phyloP scores from a whole-genome alignment of 2,113 vertebrate genomes.

The Daubentonia madagascariensis region DNA sequence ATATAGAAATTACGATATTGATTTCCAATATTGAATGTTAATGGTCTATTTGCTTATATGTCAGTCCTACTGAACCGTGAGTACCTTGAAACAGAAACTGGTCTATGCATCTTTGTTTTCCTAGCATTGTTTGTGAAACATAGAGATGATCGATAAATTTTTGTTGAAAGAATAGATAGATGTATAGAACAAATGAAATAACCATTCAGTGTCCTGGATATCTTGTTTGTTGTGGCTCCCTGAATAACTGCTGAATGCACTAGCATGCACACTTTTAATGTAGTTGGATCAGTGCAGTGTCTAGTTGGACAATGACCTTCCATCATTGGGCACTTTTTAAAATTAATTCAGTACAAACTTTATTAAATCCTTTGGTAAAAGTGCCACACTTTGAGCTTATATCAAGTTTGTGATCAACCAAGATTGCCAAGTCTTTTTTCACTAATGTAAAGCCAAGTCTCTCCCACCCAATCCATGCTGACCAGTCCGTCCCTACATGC shows the following conservation, averaged over 20 bases:
- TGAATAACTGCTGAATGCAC: not conserved
- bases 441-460: not conserved
- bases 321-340: not conserved
- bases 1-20: not conserved
- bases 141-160: not conserved
- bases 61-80: not conserved
- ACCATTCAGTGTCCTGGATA: not conserved
- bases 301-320: not conserved
- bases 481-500: not conserved
- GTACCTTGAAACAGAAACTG: not conserved
- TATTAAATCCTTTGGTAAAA: not conserved
- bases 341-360: not conserved
- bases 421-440: not conserved
- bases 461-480: not conserved
- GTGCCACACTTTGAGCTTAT: not conserved
- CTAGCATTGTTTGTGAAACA: not conserved
- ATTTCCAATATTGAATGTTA: not conserved
- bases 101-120: not conserved
- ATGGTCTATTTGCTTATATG: not conserved
- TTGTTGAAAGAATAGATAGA: not conserved
- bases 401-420: not conserved
- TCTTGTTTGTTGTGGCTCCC: not conserved
- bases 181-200: not conserved
- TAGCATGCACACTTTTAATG: not conserved
- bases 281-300: not conserved